phyloP scores from a whole-genome alignment of 2,888 invertebrate species.

The Tetanocera ferruginea region DNA sequence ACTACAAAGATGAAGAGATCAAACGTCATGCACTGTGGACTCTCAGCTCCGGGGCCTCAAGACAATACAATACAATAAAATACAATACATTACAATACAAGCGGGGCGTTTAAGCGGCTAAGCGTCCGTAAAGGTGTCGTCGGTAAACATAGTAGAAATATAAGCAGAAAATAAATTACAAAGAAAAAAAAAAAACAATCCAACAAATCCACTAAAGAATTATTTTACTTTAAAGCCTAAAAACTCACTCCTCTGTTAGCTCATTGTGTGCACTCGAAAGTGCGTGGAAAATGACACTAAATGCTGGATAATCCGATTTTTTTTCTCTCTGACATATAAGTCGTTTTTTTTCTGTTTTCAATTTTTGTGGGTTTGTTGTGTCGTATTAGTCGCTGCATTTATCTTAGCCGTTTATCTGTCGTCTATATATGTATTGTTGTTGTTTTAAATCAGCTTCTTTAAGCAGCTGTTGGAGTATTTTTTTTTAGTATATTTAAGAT shows the following conservation, averaged over 20 bases:
- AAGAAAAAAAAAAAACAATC: slow-evolving; percentile 44
- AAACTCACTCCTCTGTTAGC: neutral
- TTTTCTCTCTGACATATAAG: slow-evolving; percentile 2
- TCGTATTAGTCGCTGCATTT: neutral
- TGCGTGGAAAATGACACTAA: slow-evolving; percentile 57
- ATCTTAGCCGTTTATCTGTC: neutral
- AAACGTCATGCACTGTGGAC: neutral
- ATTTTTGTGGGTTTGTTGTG: neutral
- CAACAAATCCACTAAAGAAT: neutral
- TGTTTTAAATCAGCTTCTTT: neutral
- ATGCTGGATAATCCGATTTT: slow-evolving; percentile 63
- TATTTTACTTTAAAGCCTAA: neutral
- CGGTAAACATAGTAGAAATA: slow-evolving; percentile 31
- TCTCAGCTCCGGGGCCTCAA: neutral
- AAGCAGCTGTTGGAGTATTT: neutral
- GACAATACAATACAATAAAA: no score
- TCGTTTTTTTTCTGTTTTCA: neutral
- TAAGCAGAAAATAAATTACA: neutral
- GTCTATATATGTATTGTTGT: neutral
- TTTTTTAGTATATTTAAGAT: neutral
- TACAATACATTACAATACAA: neutral
- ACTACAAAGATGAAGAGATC: slow-evolving; percentile 25
- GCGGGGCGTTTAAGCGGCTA: slow-evolving; percentile 31
- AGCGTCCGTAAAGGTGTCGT: slow-evolving; percentile 32
- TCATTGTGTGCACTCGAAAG: slow-evolving; percentile 51